A percentile compares a stretch with the other conserved stretches of the same genome.
Evolutionary conservation across 37 sponge, comb jelly and placozoan genomes (phyloP).

Genomic region (Corticium candelabrum): DNA sequence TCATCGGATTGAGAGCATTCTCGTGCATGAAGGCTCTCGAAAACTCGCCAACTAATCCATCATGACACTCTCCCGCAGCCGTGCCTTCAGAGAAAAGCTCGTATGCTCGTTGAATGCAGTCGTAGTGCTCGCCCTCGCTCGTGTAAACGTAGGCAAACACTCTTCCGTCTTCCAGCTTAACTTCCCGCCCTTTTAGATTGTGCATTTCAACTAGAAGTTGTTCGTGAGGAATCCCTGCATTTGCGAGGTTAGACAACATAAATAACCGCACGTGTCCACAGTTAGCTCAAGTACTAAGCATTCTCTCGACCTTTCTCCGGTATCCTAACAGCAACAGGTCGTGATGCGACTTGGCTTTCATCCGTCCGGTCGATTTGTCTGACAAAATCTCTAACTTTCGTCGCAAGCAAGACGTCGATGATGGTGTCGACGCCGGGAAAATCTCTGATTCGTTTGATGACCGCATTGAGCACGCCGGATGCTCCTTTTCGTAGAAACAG

Average conservation of each 20-base stretch:
- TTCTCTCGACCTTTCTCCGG: slow-evolving; percentile 7
- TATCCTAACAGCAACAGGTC: not conserved
- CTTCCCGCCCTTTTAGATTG: slow-evolving; percentile 37
- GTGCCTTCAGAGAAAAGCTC: slow-evolving; percentile 27
- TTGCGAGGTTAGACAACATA: no score
- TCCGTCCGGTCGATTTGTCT: not conserved
- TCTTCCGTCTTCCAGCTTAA: slow-evolving; percentile 45
- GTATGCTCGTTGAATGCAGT: slow-evolving; percentile 24
- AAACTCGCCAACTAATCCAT: slow-evolving; percentile 36
- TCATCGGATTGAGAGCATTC: slow-evolving; percentile 74
- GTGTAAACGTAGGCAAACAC: slow-evolving; percentile 73
- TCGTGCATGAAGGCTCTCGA: slow-evolving; percentile 62
- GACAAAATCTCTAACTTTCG: not conserved
- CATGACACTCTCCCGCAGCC: not conserved
- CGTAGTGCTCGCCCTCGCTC: slow-evolving; percentile 14
- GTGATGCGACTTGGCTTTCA: no score
- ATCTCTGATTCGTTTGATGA: not conserved
- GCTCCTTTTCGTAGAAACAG: not conserved
- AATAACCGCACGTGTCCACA: no score
- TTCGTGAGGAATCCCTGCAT: slow-evolving; percentile 29
- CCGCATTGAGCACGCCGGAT: not conserved
- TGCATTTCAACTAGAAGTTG: slow-evolving; percentile 38
- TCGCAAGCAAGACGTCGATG: not conserved
- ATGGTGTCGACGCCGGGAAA: not conserved
- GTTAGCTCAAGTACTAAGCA: no score